A percentile compares a stretch with the other conserved stretches of the same genome.
Conservation (phyloP, 2,888 invertebrate species). For the Pseudanteris insignis region DNA sequence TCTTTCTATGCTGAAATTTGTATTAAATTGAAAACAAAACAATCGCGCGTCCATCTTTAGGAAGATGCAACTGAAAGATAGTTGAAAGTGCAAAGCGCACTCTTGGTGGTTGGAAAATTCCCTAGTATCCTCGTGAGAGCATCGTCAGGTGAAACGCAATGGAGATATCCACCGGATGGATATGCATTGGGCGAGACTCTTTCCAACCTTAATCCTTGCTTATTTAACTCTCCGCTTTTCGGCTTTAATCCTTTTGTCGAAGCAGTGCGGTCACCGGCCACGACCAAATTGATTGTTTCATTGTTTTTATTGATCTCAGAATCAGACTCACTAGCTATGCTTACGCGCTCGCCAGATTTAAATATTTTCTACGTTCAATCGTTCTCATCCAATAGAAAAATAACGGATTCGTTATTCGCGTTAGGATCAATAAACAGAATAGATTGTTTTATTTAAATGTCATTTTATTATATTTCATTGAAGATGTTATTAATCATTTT, state of each 20-base stretch:
- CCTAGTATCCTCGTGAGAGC: constrained; percentile 63
- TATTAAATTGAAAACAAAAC: too few relatives aligned
- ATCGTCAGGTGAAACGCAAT: constrained; percentile 48
- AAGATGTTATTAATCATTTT: too few relatives aligned
- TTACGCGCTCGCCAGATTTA: constrained; percentile 16
- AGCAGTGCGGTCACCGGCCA: constrained; percentile 61
- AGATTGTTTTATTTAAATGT: not conserved
- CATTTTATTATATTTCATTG: too few relatives aligned
- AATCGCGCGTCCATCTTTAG: constrained; percentile 14
- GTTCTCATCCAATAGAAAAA: constrained; percentile 17
- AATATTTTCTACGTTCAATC: constrained; percentile 18
- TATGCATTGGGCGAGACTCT: constrained; percentile 42
- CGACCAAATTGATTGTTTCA: constrained; percentile 57
- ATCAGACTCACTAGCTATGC: constrained; percentile 9
- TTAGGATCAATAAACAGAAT: not conserved
- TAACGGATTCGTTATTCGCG: not conserved
- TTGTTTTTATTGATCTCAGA: constrained; percentile 39
- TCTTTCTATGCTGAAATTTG: too few relatives aligned
- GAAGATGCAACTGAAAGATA: constrained; percentile 29
- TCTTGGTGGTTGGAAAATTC: constrained; percentile 59
- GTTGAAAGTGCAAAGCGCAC: constrained; percentile 61
- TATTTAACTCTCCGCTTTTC: constrained; percentile 64
- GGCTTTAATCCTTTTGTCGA: constrained; percentile 58
- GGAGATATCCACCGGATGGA: constrained; percentile 29
- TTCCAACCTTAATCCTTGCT: constrained; percentile 59